Conservation (phyloP, 2,888 invertebrate species). For the Eugnorisma glareosa region DNA sequence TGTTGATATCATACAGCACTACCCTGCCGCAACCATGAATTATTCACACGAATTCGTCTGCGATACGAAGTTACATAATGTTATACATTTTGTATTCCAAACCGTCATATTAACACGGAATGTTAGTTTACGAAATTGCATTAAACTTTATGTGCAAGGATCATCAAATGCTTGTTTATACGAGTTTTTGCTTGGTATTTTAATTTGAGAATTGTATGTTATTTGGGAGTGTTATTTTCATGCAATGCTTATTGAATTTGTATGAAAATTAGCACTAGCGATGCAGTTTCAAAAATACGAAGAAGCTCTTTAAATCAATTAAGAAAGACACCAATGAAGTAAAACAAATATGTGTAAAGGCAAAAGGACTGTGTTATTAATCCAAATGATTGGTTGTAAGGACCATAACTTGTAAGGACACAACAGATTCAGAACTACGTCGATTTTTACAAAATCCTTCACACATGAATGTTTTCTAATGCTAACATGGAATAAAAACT, state of each 20-base stretch:
- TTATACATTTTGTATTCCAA: slow-evolving; percentile 56
- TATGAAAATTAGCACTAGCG: slow-evolving; percentile 11
- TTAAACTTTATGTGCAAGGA: slow-evolving; percentile 64
- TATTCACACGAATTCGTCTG: slow-evolving; percentile 72
- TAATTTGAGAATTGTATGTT: slow-evolving; percentile 40
- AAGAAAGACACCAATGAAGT: background rate
- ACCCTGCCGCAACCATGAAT: slow-evolving; percentile 76
- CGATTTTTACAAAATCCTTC: background rate
- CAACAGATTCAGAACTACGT: too few relatives aligned
- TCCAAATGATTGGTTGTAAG: background rate
- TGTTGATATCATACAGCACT: slow-evolving; percentile 72
- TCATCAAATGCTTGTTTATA: slow-evolving; percentile 57
- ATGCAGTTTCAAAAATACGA: background rate
- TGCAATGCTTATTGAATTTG: slow-evolving; percentile 2
- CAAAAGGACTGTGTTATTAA: background rate
- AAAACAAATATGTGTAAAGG: background rate
- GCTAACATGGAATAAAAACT: background rate
- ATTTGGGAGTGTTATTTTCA: slow-evolving; percentile 12
- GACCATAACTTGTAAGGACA: background rate
- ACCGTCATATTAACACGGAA: slow-evolving; percentile 55
- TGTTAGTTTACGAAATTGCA: slow-evolving; percentile 61
- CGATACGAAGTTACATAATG: slow-evolving; percentile 59
- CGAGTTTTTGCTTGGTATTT: slow-evolving; percentile 44
- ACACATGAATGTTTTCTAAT: background rate
- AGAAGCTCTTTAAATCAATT: background rate